Percentiles rank a stretch among this genome's conserved stretches.
phyloP scores from a whole-genome alignment of 2,888 invertebrate genomes.

The Epinotia nisella region DNA sequence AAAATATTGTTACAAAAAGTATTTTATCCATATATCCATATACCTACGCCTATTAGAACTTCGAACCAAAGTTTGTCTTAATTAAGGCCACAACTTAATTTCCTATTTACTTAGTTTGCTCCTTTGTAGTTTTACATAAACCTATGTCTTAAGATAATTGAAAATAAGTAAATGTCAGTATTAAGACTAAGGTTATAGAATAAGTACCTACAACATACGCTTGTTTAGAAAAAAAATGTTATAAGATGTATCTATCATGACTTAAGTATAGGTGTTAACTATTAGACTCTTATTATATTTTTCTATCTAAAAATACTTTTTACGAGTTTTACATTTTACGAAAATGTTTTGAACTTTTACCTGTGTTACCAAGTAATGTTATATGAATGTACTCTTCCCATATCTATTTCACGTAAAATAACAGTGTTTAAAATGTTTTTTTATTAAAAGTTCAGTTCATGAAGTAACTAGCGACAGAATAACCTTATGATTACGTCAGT shows the following conservation, averaged over 20 bases:
- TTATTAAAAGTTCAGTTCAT: background rate
- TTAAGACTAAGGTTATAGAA: slow-evolving; percentile 49
- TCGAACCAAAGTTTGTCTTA: background rate
- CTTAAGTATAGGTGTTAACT: slow-evolving; percentile 64
- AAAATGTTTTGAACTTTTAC: slow-evolving; percentile 52
- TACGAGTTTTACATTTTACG: slow-evolving; percentile 66
- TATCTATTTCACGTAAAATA: background rate
- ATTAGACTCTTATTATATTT: slow-evolving; percentile 78
- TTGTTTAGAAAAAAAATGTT: slow-evolving; percentile 53
- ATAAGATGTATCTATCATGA: slow-evolving; percentile 48
- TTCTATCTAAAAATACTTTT: slow-evolving; percentile 72
- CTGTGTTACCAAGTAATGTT: slow-evolving; percentile 53
- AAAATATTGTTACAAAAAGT: background rate
- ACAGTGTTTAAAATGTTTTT: background rate
- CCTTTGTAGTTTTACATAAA: too few species aligned
- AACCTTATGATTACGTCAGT: background rate
- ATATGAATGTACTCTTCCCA: slow-evolving; percentile 12
- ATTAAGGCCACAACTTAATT: background rate
- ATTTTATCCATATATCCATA: background rate
- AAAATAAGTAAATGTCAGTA: slow-evolving; percentile 55
- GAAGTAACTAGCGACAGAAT: background rate
- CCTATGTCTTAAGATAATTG: background rate
- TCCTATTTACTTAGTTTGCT: background rate
- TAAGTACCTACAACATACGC: slow-evolving; percentile 48
- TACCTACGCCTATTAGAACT: background rate